phyloP scores from a whole-genome alignment of 2,888 invertebrate genomes.

The Tachina fera region DNA sequence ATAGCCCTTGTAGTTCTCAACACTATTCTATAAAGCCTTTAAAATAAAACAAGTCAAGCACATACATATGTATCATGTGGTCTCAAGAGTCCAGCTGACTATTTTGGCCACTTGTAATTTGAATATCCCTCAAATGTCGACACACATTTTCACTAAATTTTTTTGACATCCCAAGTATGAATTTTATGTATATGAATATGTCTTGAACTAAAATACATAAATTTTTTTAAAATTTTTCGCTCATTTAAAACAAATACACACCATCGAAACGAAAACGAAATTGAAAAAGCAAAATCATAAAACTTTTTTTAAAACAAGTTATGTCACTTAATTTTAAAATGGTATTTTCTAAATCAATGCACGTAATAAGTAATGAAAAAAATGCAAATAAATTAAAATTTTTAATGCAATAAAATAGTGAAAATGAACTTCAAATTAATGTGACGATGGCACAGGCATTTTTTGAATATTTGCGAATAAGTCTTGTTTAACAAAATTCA shows the following conservation, averaged over 20 bases:
- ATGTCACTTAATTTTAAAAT: slow-evolving; percentile 32
- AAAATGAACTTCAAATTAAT: slow-evolving; percentile 17
- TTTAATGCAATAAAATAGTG: neutral
- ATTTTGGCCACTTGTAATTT: too few species aligned
- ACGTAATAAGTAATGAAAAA: slow-evolving; percentile 12
- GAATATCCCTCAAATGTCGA: too few species aligned
- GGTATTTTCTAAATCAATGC: slow-evolving; percentile 18
- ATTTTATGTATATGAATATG: too few species aligned
- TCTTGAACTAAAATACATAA: neutral
- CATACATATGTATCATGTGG: too few species aligned
- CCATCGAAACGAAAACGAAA: slow-evolving; percentile 1
- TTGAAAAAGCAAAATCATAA: slow-evolving; percentile 1
- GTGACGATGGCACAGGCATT: neutral
- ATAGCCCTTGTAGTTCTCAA: too few species aligned
- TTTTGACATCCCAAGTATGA: too few species aligned
- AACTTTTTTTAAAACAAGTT: neutral
- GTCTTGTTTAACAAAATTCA: neutral
- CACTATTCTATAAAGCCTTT: too few species aligned
- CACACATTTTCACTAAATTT: too few species aligned
- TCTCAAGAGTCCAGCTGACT: too few species aligned
- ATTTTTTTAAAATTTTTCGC: too few species aligned
- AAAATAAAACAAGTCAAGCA: too few species aligned
- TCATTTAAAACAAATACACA: neutral
- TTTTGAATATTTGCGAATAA: slow-evolving; percentile 6
- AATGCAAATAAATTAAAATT: neutral